A percentile compares a stretch with the other conserved stretches of the same genome.
Conservation (phyloP, 2,888 invertebrate species). For the Rhorus exstirpatorius region DNA sequence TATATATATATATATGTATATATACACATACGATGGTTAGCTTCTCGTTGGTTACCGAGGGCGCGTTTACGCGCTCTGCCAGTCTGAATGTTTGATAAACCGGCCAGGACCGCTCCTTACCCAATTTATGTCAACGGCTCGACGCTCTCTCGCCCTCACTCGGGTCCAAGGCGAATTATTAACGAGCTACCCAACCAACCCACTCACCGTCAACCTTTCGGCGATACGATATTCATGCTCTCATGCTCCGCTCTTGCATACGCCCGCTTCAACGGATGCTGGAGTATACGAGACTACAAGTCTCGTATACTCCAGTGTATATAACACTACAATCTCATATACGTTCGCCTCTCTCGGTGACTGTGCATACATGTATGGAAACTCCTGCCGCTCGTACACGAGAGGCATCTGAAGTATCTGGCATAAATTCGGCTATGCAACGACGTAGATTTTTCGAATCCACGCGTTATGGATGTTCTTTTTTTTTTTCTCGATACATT, state of each 20-base stretch:
- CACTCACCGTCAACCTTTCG: slow-evolving; percentile 36
- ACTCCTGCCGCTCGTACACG: neutral
- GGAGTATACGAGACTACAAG: neutral
- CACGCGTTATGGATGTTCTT: slow-evolving; percentile 6
- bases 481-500: neutral
- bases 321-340: slow-evolving; percentile 12
- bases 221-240: slow-evolving; percentile 64
- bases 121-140: slow-evolving; percentile 69
- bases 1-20: too few relatives aligned
- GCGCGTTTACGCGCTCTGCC: slow-evolving; percentile 60
- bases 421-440: slow-evolving; percentile 34
- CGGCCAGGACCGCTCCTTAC: slow-evolving; percentile 57
- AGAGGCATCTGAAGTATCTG: neutral
- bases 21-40: neutral
- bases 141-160: slow-evolving; percentile 28
- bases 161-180: slow-evolving; percentile 58
- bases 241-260: slow-evolving; percentile 20
- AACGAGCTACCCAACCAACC: slow-evolving; percentile 53
- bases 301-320: too few relatives aligned
- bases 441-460: slow-evolving; percentile 25
- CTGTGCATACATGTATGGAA: neutral
- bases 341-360: slow-evolving; percentile 21
- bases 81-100: slow-evolving; percentile 65
- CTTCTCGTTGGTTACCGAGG: slow-evolving; percentile 27
- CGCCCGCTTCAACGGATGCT: neutral